A percentile compares a stretch with the other conserved stretches of the same genome.
These are phyloP conservation scores for Harpalus rufipes DNA, from an alignment of 2,888 invertebrate species.

Conservation along the genomic window DNA sequence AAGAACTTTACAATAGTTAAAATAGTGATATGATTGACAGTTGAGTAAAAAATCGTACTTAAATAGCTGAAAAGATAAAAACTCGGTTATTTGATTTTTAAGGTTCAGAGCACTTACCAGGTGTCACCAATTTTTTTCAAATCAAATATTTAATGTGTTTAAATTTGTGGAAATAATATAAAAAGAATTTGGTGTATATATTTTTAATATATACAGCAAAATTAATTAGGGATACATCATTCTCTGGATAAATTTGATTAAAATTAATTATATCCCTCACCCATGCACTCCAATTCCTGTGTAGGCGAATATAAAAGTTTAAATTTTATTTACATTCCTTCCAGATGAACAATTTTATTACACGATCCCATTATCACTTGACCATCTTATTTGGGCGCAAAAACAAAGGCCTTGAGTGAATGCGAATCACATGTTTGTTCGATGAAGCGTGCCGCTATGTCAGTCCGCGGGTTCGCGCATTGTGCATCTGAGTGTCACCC, in stretches of 20 bases:
- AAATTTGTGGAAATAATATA: no score
- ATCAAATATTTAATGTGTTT: no score
- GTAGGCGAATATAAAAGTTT: neutral
- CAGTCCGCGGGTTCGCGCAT: constrained; percentile 51
- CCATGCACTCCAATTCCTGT: neutral
- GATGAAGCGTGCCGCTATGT: constrained; percentile 27
- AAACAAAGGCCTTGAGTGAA: constrained; percentile 6
- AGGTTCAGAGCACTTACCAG: no score
- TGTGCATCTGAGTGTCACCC: constrained; percentile 58
- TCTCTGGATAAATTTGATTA: neutral
- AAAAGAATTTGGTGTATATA: no score
- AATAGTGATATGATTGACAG: no score
- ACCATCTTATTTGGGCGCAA: constrained; percentile 20
- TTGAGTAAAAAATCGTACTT: no score
- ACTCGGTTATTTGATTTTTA: no score
- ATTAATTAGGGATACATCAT: neutral
- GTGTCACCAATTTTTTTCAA: no score
- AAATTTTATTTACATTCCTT: constrained; percentile 46
- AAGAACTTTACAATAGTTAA: no score
- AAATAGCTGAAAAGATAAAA: no score
- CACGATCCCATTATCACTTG: constrained; percentile 27
- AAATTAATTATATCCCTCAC: neutral
- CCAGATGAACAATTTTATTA: constrained; percentile 42
- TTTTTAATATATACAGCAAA: neutral
- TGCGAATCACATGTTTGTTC: constrained; percentile 28